These are phyloP conservation scores for Hiodon alosoides DNA, from an alignment of 2,113 vertebrate genomes.

Conservation along the genomic window DNA sequence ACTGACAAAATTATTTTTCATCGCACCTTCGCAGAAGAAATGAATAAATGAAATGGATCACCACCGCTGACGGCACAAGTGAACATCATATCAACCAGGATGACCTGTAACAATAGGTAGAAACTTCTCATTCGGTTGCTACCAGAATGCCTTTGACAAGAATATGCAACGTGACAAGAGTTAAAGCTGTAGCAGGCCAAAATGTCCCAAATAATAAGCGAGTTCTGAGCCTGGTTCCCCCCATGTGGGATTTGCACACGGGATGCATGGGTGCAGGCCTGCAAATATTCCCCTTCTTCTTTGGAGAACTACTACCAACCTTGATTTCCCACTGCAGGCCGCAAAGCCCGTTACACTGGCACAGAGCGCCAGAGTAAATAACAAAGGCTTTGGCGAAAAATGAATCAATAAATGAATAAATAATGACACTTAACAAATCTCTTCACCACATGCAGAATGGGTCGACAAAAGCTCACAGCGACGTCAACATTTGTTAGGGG, in stretches of 20 bases:
- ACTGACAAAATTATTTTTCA: slow-evolving; percentile 58
- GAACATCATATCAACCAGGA: slow-evolving; percentile 20
- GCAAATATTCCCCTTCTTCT: slow-evolving; percentile 36
- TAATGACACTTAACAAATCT: not conserved
- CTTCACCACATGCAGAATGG: not conserved
- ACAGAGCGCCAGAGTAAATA: slow-evolving; percentile 17
- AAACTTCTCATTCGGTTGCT: slow-evolving; percentile 30
- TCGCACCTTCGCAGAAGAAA: slow-evolving; percentile 45
- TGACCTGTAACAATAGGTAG: slow-evolving; percentile 25
- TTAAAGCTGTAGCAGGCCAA: slow-evolving; percentile 48
- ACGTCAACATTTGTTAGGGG: not conserved
- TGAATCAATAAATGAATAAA: not conserved
- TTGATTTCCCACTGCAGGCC: slow-evolving; percentile 13
- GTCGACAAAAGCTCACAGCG: not conserved
- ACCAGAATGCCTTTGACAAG: slow-evolving; percentile 43
- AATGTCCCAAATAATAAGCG: no score
- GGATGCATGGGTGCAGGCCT: no score
- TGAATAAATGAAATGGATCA: slow-evolving; percentile 45
- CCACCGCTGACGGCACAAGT: slow-evolving; percentile 38
- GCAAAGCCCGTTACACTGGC: slow-evolving; percentile 12
- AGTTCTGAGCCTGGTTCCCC: no score
- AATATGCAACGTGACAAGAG: slow-evolving; percentile 52
- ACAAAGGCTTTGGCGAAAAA: slow-evolving; percentile 21
- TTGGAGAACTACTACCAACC: slow-evolving; percentile 16
- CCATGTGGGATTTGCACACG: no score